phyloP scores from a whole-genome alignment of 2,797 vertebrate genomes.

The Dermochelys coriacea region DNA sequence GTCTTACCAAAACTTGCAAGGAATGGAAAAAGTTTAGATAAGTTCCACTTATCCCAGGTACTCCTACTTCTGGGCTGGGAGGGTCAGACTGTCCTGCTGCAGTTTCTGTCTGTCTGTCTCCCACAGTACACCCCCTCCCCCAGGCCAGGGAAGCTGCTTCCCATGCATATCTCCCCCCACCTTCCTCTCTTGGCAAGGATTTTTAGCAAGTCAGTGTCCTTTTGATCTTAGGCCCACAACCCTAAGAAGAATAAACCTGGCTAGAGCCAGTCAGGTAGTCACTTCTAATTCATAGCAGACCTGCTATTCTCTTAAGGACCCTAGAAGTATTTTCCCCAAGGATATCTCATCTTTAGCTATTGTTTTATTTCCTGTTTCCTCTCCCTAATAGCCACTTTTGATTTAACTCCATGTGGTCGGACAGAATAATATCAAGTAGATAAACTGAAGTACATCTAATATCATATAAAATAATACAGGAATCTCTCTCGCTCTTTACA shows the following conservation, averaged over 20 bases:
- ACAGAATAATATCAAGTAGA: background rate
- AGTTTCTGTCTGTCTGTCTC: background rate
- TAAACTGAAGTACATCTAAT: background rate
- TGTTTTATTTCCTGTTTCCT: background rate
- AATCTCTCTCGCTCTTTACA: background rate
- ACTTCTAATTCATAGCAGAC: background rate
- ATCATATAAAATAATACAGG: background rate
- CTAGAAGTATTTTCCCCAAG: background rate
- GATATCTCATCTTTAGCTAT: background rate
- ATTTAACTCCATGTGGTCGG: background rate
- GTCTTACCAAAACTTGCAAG: background rate
- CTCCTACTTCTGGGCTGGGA: background rate
- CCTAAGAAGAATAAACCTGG: background rate
- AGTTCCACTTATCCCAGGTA: background rate
- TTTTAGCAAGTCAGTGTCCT: background rate
- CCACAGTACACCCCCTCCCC: background rate
- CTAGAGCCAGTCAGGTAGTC: background rate
- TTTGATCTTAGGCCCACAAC: slow-evolving; percentile 1
- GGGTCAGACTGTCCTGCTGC: background rate
- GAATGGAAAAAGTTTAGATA: background rate
- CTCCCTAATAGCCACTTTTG: background rate
- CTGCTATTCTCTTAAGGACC: background rate
- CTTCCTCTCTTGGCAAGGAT: background rate
- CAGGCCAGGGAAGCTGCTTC: background rate
- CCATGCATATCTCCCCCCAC: background rate